Conservation (phyloP, 2,113 vertebrate species). For the Mellivora capensis region DNA sequence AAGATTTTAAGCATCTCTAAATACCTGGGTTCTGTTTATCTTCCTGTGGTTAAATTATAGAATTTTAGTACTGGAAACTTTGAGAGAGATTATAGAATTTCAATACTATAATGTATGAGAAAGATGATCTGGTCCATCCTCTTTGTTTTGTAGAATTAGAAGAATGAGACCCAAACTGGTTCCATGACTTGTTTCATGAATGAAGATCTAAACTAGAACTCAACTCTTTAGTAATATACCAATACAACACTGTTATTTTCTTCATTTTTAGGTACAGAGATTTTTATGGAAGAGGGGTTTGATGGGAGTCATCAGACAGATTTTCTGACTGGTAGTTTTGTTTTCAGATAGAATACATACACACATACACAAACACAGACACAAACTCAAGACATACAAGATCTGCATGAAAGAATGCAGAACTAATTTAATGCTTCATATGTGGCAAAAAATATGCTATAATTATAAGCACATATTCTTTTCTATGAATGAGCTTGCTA, state of each 20-base stretch:
- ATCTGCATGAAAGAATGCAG: not conserved
- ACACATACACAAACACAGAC: not conserved
- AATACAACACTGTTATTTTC: not conserved
- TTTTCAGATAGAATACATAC: not conserved
- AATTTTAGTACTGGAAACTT: not conserved
- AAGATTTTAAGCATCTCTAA: not conserved
- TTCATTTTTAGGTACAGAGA: not conserved
- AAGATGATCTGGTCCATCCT: not conserved
- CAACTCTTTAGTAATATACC: not conserved
- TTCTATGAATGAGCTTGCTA: not conserved
- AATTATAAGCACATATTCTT: not conserved
- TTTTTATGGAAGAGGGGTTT: not conserved
- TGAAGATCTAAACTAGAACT: not conserved
- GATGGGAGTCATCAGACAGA: not conserved
- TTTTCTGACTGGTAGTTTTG: constrained; percentile 7
- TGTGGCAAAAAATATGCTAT: not conserved
- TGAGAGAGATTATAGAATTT: not conserved
- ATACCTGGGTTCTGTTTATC: not conserved
- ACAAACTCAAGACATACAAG: not conserved
- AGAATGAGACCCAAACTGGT: not conserved
- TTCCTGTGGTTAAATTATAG: not conserved
- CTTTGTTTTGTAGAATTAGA: not conserved
- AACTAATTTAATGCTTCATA: not conserved
- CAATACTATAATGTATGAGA: not conserved
- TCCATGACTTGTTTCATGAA: not conserved